Evolutionary conservation across 1,140 invertebrate species (phyloP).

Genomic region (Drosophila tani): DNA sequence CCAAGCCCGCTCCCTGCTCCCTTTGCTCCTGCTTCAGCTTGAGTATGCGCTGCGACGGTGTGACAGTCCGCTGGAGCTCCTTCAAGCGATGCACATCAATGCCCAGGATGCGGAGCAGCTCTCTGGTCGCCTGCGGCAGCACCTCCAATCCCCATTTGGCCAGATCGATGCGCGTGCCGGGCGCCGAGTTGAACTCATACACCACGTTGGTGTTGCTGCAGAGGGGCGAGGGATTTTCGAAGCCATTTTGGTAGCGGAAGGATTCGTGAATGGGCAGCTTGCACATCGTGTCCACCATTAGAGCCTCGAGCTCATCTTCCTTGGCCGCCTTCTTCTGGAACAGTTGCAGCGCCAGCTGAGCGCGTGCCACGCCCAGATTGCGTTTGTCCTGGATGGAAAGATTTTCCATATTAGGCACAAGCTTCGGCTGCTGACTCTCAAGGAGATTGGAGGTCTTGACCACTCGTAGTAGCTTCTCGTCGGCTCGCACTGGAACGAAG

Average conservation of each 20-base stretch:
- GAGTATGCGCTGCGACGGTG: slow-evolving; percentile 40
- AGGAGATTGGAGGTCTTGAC: slow-evolving; percentile 21
- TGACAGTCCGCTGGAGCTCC: slow-evolving; percentile 33
- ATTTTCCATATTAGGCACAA: not conserved
- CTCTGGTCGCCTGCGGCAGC: slow-evolving; percentile 32
- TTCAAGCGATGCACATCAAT: slow-evolving; percentile 39
- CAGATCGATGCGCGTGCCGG: slow-evolving; percentile 36
- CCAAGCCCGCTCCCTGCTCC: not conserved
- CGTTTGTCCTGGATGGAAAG: slow-evolving; percentile 32
- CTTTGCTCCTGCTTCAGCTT: slow-evolving; percentile 28
- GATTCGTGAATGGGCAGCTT: slow-evolving; percentile 32
- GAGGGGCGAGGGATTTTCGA: slow-evolving; percentile 64
- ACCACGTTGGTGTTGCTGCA: slow-evolving; percentile 62
- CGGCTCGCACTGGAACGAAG: slow-evolving; percentile 5
- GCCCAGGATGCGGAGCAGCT: slow-evolving; percentile 50
- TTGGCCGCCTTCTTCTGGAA: slow-evolving; percentile 13
- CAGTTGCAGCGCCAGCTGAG: slow-evolving; percentile 7
- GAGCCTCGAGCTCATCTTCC: slow-evolving; percentile 22
- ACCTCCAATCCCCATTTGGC: slow-evolving; percentile 59
- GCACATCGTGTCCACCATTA: slow-evolving; percentile 56
- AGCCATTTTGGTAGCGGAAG: slow-evolving; percentile 24
- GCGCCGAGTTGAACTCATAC: slow-evolving; percentile 62
- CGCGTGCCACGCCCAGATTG: slow-evolving; percentile 25
- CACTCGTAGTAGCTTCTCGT: slow-evolving; percentile 9
- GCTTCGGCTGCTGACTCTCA: not conserved